Evolutionary conservation across 2,888 invertebrate genomes (phyloP), one percentile per base, ranked within the genome.

Genomic region (Aphodius sticticus): DNA sequence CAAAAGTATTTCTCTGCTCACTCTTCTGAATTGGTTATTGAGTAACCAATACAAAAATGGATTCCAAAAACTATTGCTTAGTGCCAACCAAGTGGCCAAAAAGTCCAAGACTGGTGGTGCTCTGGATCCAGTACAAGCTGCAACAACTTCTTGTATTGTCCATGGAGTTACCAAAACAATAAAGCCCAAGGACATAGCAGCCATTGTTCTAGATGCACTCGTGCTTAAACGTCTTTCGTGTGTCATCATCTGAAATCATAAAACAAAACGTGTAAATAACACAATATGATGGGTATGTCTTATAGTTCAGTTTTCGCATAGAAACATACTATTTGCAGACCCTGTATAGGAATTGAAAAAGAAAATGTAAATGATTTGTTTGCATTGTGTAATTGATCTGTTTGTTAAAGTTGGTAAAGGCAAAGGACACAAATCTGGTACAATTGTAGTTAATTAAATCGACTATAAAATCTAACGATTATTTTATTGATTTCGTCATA

Each of bases 91-190:
- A 77, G 96, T 96, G 81, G 96, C 95, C 80, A 96, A 90, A 88
- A 96, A 96, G 88, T 96, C 96, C 85, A 96, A 90, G 81, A 94
- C 93, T 69, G 95, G 94, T 1, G 96, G 96, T 81, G 96, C 93
- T 92, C 95, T 89, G 35, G 96, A 94, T 80, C 96, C 96, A 35
- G 96, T 96, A 88, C 96, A 96, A 38, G 96, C 96, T 69, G 95
- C 96, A 70, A 96, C 96, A 82, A 96, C 96, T 91, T 96, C 96
- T 90, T 96, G 96, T 84, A 96, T 96, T 76, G 96, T 96, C 92
- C 96, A 96, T 71, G 96, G 96, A 81, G 96, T 96, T 83, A 96
- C 96, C 92, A 96, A 94, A 80, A 97, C 96, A 87, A 96, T 96
- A 91, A 96, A 97, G 80, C 96, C 96, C 86, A 96, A 91, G 81